Conservation (phyloP, 53 echinoderm and acorn worm species). For the Echinometra lucunter region DNA sequence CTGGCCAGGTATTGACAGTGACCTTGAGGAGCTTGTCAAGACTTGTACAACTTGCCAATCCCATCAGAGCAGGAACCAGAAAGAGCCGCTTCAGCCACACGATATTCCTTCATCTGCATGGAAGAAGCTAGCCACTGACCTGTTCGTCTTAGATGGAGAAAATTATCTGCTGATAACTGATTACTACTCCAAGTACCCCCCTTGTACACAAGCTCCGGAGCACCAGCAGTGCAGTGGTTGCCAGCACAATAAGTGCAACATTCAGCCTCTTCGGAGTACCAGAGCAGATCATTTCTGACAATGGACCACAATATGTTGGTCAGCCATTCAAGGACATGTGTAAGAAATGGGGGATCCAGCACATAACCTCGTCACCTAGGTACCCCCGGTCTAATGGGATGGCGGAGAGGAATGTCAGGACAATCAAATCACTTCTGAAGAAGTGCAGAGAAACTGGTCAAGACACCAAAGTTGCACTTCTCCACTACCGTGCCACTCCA, state of each 20-base stretch:
- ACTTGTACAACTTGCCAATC: constrained; percentile 11
- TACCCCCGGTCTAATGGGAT: constrained; percentile 60
- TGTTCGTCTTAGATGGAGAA: neutral
- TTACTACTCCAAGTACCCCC: constrained; percentile 14
- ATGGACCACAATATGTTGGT: neutral
- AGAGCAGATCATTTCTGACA: neutral
- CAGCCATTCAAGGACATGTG: neutral
- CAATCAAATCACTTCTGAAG: constrained; percentile 74
- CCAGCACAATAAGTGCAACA: neutral
- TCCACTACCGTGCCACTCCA: constrained; percentile 72
- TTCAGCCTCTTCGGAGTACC: neutral
- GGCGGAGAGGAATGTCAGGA: constrained; percentile 78
- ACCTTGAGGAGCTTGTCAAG: constrained; percentile 63
- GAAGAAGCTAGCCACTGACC: neutral
- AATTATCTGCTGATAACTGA: neutral
- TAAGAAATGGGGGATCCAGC: neutral
- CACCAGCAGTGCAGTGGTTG: neutral
- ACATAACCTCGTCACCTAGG: neutral
- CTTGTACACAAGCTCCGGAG: neutral
- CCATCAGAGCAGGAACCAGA: neutral
- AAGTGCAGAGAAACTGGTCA: constrained; percentile 74
- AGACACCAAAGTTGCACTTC: constrained; percentile 61
- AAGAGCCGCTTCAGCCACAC: neutral
- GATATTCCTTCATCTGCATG: neutral
- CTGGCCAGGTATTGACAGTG: constrained; percentile 75